These are phyloP conservation scores for Cetoscarus ocellatus DNA, from an alignment of 2,797 vertebrate species.

Conservation along the genomic window DNA sequence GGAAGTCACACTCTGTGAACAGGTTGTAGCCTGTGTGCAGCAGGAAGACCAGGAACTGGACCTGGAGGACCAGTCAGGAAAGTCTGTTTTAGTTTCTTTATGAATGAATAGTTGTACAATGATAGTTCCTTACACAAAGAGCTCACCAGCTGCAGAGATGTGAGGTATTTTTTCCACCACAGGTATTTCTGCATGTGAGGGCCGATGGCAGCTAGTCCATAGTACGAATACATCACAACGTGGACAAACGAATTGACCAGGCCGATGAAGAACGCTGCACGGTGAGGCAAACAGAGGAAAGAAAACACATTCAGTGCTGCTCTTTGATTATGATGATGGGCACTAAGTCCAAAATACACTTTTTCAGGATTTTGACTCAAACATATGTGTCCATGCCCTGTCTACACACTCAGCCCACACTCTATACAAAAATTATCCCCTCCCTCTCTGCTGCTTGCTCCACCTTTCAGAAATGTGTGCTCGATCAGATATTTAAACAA, in stretches of 20 bases:
- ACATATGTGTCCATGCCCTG: no score
- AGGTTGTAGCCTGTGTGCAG: slow-evolving; percentile 83
- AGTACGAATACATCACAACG: slow-evolving; percentile 96
- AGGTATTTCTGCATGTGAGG: slow-evolving; percentile 96
- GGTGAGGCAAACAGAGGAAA: slow-evolving; percentile 61
- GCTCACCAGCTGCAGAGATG: slow-evolving; percentile 94
- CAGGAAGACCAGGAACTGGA: slow-evolving; percentile 84
- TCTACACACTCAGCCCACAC: no score
- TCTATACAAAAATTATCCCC: no score
- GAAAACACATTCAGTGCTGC: background rate
- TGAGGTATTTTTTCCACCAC: slow-evolving; percentile 98
- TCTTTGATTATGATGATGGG: background rate
- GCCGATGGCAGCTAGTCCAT: slow-evolving; percentile 93
- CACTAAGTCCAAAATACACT: no score
- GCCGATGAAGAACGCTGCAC: slow-evolving; percentile 94
- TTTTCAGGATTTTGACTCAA: no score
- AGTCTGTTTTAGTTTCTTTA: background rate
- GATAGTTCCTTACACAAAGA: background rate
- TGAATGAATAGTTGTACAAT: background rate
- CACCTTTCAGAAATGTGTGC: no score
- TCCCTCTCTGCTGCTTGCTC: no score
- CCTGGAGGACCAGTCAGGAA: slow-evolving; percentile 61
- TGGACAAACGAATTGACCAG: slow-evolving; percentile 95
- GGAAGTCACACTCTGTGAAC: slow-evolving; percentile 83
- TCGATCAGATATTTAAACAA: no score